Evolutionary conservation across 1,140 invertebrate species (phyloP).

Genomic region (Camponotus pennsylvanicus): DNA sequence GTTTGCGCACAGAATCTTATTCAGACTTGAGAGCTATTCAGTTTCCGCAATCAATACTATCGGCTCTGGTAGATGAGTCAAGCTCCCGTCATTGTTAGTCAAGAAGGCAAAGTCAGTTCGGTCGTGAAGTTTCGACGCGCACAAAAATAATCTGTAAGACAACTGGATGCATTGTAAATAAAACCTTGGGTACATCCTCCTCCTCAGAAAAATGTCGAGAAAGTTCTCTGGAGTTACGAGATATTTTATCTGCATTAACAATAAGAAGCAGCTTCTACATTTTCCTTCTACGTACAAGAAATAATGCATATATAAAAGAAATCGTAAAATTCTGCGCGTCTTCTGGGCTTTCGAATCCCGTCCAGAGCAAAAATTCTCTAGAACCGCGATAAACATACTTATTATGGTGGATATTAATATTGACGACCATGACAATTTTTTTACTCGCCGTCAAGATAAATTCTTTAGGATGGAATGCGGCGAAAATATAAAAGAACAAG

Average conservation of each 20-base stretch:
- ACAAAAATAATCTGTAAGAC: conserved; percentile 21
- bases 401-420: conserved; percentile 14
- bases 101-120: conserved; percentile 25
- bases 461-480: conserved; percentile 1
- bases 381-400: not conserved
- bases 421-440: conserved; percentile 12
- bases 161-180: conserved; percentile 30
- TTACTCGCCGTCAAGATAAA: not conserved
- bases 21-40: conserved; percentile 52
- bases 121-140: conserved; percentile 11
- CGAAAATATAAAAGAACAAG: conserved; percentile 36
- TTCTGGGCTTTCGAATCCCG: not conserved
- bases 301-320: conserved; percentile 1
- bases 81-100: conserved; percentile 56
- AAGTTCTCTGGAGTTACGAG: conserved; percentile 6
- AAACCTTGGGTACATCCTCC: not conserved
- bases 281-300: not conserved
- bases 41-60: conserved; percentile 60
- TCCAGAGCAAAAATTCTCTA: not conserved
- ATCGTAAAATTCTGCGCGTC: not conserved
- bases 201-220: not conserved
- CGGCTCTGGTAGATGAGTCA: conserved; percentile 45
- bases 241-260: not conserved
- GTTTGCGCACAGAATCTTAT: conserved; percentile 61
- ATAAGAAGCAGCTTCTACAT: not conserved